These are phyloP conservation scores for Arctia plantaginis DNA, from an alignment of 2,888 invertebrate genomes.

Conservation along the genomic window DNA sequence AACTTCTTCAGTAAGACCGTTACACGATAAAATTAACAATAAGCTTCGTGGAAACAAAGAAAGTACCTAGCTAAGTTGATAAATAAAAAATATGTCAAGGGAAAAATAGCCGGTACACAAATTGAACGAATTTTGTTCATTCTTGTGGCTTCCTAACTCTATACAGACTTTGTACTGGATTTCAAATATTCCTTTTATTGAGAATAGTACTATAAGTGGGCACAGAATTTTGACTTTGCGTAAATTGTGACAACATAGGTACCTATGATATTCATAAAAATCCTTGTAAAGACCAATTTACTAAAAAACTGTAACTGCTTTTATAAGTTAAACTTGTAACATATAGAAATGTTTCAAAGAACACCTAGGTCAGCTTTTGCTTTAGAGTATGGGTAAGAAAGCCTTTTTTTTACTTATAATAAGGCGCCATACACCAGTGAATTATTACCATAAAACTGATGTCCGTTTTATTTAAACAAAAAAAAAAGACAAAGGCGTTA, in stretches of 20 bases:
- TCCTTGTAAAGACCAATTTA: neutral
- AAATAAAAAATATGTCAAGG: conserved; percentile 72
- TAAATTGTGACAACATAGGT: neutral
- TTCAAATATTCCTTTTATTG: conserved; percentile 1
- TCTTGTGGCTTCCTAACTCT: conserved; percentile 55
- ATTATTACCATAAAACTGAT: too few species aligned
- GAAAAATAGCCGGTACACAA: conserved; percentile 62
- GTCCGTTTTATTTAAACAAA: too few species aligned
- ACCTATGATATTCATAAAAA: neutral
- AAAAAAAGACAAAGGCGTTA: too few species aligned
- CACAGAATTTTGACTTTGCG: neutral
- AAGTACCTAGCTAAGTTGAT: conserved; percentile 66
- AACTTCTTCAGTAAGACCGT: conserved; percentile 61
- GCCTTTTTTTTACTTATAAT: neutral
- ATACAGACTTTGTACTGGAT: conserved; percentile 22
- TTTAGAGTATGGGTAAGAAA: neutral
- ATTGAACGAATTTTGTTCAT: conserved; percentile 58
- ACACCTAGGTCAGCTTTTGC: neutral
- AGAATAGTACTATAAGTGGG: neutral
- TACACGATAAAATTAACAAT: conserved; percentile 71
- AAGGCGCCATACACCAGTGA: too few species aligned
- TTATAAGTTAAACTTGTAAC: neutral
- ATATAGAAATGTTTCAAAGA: neutral
- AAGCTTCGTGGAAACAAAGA: conserved; percentile 66
- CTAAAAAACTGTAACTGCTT: neutral